Evolutionary conservation across 2,888 invertebrate species (phyloP), one percentile per base, ranked within the genome.

Genomic region (Saturnia japonica): DNA sequence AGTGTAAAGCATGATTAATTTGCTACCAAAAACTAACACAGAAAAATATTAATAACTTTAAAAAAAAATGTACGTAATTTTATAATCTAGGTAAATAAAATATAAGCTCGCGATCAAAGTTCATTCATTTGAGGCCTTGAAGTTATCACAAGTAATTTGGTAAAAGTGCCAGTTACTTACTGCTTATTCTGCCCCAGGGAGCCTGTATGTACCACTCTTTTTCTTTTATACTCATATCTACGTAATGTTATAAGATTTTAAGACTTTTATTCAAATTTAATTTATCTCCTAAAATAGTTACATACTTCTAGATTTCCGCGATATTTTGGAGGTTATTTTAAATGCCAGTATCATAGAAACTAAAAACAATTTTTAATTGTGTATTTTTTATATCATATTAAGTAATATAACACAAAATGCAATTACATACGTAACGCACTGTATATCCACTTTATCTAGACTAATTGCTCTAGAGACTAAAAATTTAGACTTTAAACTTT

Each of bases 191-290:
- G 16, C 94, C 93, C 93, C 93, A 93, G 0, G 93, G 93, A 1
- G 84, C 91, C 78, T 91, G 81, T 34, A 93, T 91, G 78, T 80
- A 94, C 93, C 93, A 93, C 76, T 93, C 91, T 40, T 91, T 91
- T 80, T 93, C 91, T 54, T 79, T 72, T 68, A 89, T 74, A 73
- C 74, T 74, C 88, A 88, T 91, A 77, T 77, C 78, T 70, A 54
- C 16, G 34, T 34, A 34, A 34, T 69, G 28, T 28, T n/a, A 54
- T 7, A 8, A 68, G 22, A 1, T 47, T 47, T 47, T 14, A 47
- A 47, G 1, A 47, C 0, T 47, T 47, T 47, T 19, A 14, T 6
- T 19, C 2, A 19, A 47, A 47, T 47, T 45, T 16, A 47, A 47
- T 47, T 47, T 47, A 47, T 47, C 16, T 19, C 19, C 6, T 47